A percentile compares a stretch with the other conserved stretches of the same genome.
phyloP scores from a whole-genome alignment of 2,797 vertebrate species.

The Thaleichthys pacificus region DNA sequence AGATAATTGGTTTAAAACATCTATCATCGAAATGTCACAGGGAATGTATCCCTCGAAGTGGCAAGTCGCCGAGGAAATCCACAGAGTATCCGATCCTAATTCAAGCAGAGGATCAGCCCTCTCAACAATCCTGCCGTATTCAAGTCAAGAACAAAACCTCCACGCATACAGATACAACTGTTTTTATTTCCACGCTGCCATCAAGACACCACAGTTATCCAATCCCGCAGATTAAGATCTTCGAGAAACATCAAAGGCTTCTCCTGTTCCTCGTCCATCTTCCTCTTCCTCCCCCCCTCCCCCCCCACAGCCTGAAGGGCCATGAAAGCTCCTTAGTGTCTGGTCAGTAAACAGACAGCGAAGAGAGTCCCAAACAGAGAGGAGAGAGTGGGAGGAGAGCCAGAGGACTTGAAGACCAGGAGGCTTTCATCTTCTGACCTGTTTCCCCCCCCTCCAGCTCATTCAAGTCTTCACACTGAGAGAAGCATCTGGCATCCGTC shows the following conservation, averaged over 20 bases:
- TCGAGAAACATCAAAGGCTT: not conserved
- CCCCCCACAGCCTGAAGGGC: not conserved
- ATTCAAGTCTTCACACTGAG: not conserved
- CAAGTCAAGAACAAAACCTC: too few species aligned
- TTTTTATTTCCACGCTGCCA: too few species aligned
- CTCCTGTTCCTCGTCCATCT: not conserved
- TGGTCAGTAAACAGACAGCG: not conserved
- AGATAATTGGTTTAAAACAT: slow-evolving; percentile 20
- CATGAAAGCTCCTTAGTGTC: not conserved
- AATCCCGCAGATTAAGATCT: not conserved
- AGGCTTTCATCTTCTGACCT: not conserved
- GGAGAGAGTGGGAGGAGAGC: not conserved
- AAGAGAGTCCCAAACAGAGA: not conserved
- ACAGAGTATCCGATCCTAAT: too few species aligned
- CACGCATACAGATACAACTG: too few species aligned
- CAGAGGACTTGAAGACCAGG: not conserved
- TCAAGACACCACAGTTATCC: too few species aligned
- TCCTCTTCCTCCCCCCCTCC: not conserved
- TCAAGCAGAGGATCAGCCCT: too few species aligned
- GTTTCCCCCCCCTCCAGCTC: not conserved
- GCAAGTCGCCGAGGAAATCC: not conserved
- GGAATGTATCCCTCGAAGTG: slow-evolving; percentile 8
- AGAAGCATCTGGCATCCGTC: not conserved
- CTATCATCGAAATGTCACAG: slow-evolving; percentile 22
- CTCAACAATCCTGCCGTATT: too few species aligned